Evolutionary conservation across 1,140 invertebrate genomes (phyloP).

Genomic region (Ganaspis sp.): DNA sequence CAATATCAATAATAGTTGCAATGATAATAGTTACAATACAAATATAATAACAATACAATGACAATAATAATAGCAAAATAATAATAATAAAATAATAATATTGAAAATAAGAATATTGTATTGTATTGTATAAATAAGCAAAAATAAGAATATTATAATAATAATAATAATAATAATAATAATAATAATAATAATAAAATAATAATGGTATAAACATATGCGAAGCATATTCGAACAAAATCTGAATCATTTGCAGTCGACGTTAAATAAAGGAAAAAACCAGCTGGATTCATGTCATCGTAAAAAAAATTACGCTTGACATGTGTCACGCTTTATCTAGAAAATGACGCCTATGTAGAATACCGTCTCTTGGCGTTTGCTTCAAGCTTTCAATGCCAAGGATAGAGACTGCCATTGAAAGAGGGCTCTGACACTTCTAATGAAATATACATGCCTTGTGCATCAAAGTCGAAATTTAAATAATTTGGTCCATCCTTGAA

Average conservation of each 20-base stretch:
- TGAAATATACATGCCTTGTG: conserved; percentile 25
- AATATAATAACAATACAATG: no score
- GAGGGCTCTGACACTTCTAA: conserved; percentile 6
- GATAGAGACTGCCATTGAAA: conserved; percentile 16
- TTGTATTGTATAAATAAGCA: no score
- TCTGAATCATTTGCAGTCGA: neutral
- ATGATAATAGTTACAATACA: no score
- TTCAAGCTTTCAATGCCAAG: conserved; percentile 20
- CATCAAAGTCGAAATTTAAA: conserved; percentile 10
- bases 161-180: no score
- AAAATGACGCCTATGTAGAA: conserved; percentile 7
- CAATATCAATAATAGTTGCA: no score
- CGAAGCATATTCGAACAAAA: neutral
- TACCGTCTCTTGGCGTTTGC: neutral
- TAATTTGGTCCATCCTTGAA: neutral
- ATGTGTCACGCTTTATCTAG: conserved; percentile 19
- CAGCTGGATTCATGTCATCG: conserved; percentile 1
- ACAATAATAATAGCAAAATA: no score
- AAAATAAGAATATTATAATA: no score
- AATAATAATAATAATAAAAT: no score
- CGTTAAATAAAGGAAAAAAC: neutral
- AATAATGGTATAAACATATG: neutral
- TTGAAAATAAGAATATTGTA: no score
- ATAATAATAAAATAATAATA: no score
- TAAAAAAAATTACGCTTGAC: neutral